Conservation (phyloP, 2,113 vertebrate genomes). For the Rhynchomys soricoides region DNA sequence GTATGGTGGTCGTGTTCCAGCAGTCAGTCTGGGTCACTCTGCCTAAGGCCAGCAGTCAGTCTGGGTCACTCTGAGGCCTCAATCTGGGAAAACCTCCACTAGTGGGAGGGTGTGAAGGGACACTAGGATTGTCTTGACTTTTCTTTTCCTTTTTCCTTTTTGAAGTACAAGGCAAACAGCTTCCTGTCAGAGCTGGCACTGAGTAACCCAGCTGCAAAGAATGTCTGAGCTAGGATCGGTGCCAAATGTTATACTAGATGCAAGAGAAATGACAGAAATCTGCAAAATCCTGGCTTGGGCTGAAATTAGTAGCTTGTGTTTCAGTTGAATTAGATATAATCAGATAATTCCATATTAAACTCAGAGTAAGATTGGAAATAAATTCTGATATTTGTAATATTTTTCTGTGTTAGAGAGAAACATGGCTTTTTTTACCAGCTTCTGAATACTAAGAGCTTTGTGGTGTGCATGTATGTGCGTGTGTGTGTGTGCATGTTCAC, state of each 20-base stretch:
- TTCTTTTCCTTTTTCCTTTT: not conserved
- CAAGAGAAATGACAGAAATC: constrained; percentile 14
- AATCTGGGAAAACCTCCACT: accelerated
- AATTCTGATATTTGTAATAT: constrained; percentile 72
- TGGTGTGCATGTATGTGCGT: not conserved
- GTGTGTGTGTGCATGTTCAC: no score
- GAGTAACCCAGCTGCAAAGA: not conserved
- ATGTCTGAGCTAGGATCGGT: not conserved
- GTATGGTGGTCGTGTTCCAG: accelerated
- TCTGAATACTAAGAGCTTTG: not conserved
- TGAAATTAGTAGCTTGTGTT: constrained; percentile 62
- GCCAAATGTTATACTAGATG: constrained; percentile 31
- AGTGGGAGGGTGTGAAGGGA: not conserved
- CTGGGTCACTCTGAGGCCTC: accelerated
- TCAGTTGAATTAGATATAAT: constrained; percentile 60
- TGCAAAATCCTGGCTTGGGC: constrained; percentile 23
- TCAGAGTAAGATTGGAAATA: constrained; percentile 69
- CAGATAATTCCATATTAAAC: constrained; percentile 63
- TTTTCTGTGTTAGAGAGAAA: constrained; percentile 67
- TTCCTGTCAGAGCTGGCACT: not conserved
- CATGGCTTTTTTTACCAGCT: not conserved
- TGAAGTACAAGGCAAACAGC: not conserved
- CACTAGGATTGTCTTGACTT: not conserved
- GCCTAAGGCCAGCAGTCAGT: accelerated
- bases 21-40: accelerated